Conservation (phyloP, 2,113 vertebrate species). For the Acanthochromis polyacanthus region DNA sequence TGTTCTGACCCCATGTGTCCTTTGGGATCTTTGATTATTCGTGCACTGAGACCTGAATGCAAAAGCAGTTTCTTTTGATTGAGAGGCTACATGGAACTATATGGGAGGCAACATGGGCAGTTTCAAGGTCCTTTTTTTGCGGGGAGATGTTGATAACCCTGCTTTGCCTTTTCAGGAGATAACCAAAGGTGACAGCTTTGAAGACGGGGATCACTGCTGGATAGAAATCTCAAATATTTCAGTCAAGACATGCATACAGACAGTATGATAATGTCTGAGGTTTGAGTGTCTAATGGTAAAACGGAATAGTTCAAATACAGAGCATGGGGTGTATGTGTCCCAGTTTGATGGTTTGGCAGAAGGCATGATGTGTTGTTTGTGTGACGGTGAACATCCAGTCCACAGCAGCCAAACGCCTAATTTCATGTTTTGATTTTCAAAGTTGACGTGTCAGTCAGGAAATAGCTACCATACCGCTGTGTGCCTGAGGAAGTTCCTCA, state of each 20-base stretch:
- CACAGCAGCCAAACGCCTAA: constrained; percentile 47
- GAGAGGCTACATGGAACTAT: constrained; percentile 57
- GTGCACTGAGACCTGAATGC: constrained; percentile 72
- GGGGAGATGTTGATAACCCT: constrained; percentile 54
- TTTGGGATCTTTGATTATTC: constrained; percentile 79
- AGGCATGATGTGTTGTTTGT: constrained; percentile 22
- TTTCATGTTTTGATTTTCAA: constrained; percentile 60
- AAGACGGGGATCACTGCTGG: constrained; percentile 44
- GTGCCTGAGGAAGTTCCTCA: constrained; percentile 37
- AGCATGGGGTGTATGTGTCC: constrained; percentile 48
- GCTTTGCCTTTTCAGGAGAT: constrained; percentile 51
- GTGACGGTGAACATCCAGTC: constrained; percentile 25
- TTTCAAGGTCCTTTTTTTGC: constrained; percentile 70
- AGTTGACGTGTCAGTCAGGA: constrained; percentile 48
- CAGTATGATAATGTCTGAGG: constrained; percentile 5
- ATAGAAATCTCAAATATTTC: constrained; percentile 55
- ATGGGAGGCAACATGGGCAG: constrained; percentile 40
- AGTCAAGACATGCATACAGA: constrained; percentile 47
- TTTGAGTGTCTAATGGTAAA: constrained; percentile 24
- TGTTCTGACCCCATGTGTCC: constrained; percentile 69
- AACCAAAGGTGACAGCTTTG: constrained; percentile 58
- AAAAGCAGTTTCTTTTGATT: constrained; percentile 74
- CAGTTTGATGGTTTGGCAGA: constrained; percentile 49
- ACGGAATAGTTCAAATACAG: constrained; percentile 31
- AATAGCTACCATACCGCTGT: constrained; percentile 37